phyloP scores from a whole-genome alignment of 2,113 vertebrate genomes.

The Mirza zaza region DNA sequence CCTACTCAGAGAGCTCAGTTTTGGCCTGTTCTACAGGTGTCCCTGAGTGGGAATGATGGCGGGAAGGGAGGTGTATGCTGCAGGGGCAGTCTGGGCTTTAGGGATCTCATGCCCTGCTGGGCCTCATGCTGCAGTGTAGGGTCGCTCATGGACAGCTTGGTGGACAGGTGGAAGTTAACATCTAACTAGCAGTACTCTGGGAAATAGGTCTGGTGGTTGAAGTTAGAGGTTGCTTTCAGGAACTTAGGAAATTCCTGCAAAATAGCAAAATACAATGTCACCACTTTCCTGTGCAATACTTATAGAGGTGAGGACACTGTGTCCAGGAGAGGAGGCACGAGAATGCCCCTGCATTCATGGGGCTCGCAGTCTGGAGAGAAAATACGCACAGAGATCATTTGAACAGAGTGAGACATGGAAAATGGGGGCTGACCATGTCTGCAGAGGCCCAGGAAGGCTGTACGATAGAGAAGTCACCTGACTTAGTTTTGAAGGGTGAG shows the following conservation, averaged over 20 bases:
- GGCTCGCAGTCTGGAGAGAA: background rate
- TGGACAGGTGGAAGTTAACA: background rate
- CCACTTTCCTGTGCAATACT: background rate
- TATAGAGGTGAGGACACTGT: background rate
- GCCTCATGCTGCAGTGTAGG: too few relatives aligned
- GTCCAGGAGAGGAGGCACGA: background rate
- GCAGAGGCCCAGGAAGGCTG: background rate
- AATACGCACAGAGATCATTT: background rate
- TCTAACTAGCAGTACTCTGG: background rate
- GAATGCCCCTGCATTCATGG: background rate
- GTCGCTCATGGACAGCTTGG: background rate
- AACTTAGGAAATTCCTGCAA: background rate
- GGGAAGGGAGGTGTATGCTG: too few relatives aligned
- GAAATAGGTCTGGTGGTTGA: background rate
- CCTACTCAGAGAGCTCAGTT: background rate
- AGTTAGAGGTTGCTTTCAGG: background rate
- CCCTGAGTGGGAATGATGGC: too few relatives aligned
- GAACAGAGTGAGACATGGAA: rapidly evolving
- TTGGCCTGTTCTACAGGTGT: background rate
- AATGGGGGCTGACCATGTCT: background rate
- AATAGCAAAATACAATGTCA: background rate
- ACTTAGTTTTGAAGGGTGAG: background rate
- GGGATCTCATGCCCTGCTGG: background rate
- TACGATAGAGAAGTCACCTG: background rate
- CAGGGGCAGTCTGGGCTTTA: background rate